Base-by-base conservation (phyloP, 2,113 vertebrate genomes). In the Prochilodus magdalenae region DNA sequence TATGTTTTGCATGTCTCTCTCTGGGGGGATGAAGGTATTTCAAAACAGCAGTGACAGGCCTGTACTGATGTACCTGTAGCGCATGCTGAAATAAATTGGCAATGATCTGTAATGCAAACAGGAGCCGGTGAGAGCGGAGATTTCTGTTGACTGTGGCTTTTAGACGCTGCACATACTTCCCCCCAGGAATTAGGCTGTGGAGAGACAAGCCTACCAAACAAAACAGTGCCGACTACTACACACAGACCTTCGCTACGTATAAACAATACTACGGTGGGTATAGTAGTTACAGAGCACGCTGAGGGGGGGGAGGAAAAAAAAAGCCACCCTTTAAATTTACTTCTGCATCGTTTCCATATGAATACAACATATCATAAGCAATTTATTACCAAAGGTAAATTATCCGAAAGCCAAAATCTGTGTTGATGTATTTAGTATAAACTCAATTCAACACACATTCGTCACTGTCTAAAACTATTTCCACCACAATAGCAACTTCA, bases 1-100 rank as follows among this genome's bases (percentile, higher is more conserved):
- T 90, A 86, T 89, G 90, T 92, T 92, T 91, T 88, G 92, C 91
- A 91, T 88, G 84, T 79, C 86, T 86, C 86, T 87, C 87, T 89
- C 80, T 0, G 0, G 82, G 84, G n/a, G 86, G 77, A 69, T 77
- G 22, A 12, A 88, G 88, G 80, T 84, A 87, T 90, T 86, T 87
- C 81, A 86, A 81, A 65, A 73, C 73, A 74, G 85, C 77, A 85
- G 86, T 89, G 89, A 86, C 86, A 89, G 79, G 74, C 40, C 79
- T 82, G 88, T 81, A 86, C 89, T 92, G 91, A 91, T 92, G 89
- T 90, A 88, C 85, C 73, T 88, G 81, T 36, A 66, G 57, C 82
- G 84, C 57, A 76, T 90, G 88, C 87, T 80, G 85, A 89, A 92
- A 89, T 82, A 89, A 88, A 94, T 92, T 89, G 87, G 80, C 90